Conservation (phyloP, 2,797 vertebrate genomes). For the Rhodeus uyekii region DNA sequence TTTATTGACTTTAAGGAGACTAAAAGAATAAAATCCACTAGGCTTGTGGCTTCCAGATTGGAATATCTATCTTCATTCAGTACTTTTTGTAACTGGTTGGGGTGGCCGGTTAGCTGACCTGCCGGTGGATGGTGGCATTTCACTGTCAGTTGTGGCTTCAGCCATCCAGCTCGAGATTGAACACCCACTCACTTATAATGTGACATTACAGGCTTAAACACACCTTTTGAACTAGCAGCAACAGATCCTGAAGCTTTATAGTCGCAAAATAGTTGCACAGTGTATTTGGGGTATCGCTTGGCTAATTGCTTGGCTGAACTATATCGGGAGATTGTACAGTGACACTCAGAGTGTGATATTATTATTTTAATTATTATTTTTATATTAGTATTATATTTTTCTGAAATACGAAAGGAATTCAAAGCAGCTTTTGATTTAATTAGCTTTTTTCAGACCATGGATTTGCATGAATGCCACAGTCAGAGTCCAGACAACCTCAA, state of each 20-base stretch:
- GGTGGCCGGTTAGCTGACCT: neutral
- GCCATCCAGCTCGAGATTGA: neutral
- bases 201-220: neutral
- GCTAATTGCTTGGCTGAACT: neutral
- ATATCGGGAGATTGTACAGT: neutral
- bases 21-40: neutral
- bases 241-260: neutral
- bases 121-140: neutral
- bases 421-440: conserved; percentile 3
- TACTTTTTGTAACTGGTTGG: neutral
- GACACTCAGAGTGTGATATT: neutral
- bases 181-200: neutral
- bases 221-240: neutral
- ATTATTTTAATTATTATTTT: neutral
- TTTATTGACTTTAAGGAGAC: neutral
- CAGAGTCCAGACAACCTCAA: conserved; percentile 1
- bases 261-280: neutral
- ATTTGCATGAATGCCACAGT: neutral
- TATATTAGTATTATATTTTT: neutral
- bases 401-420: neutral
- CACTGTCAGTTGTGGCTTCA: neutral
- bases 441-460: conserved; percentile 10
- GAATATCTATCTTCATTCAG: neutral
- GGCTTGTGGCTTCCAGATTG: neutral
- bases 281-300: neutral